Conservation (phyloP, 1,140 invertebrate species). For the Phenacoccus solenopsis region DNA sequence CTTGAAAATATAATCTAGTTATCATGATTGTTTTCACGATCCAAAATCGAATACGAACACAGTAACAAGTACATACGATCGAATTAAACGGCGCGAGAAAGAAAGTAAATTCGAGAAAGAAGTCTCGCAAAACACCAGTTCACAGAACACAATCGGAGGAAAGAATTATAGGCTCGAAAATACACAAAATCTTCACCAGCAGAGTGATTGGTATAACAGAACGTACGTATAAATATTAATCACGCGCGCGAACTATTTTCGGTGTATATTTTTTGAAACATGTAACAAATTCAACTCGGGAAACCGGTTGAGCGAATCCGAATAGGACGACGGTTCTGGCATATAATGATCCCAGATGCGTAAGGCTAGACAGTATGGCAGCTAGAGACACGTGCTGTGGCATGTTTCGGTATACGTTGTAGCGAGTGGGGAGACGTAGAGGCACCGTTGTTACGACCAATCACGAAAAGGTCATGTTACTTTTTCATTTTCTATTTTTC, state of each 20-base stretch:
- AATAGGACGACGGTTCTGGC: slow-evolving; percentile 11
- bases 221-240: too few relatives aligned
- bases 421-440: background rate
- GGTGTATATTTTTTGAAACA: background rate
- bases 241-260: background rate
- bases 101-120: background rate
- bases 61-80: background rate
- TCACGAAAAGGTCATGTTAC: slow-evolving; percentile 12
- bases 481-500: background rate
- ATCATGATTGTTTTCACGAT: slow-evolving; percentile 6
- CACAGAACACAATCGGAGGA: background rate
- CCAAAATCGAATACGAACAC: background rate
- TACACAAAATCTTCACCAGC: too few relatives aligned
- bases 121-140: background rate
- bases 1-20: slow-evolving; percentile 12
- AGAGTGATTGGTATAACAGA: too few relatives aligned
- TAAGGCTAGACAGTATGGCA: slow-evolving; percentile 15
- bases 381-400: slow-evolving; percentile 10
- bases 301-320: slow-evolving; percentile 14
- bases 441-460: background rate
- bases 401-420: background rate
- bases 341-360: slow-evolving; percentile 13
- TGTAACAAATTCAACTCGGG: background rate
- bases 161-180: too few relatives aligned
- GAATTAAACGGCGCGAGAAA: background rate